Base-by-base conservation (phyloP, 2,888 invertebrate genomes). In the Xanthostigma xanthostigma region DNA sequence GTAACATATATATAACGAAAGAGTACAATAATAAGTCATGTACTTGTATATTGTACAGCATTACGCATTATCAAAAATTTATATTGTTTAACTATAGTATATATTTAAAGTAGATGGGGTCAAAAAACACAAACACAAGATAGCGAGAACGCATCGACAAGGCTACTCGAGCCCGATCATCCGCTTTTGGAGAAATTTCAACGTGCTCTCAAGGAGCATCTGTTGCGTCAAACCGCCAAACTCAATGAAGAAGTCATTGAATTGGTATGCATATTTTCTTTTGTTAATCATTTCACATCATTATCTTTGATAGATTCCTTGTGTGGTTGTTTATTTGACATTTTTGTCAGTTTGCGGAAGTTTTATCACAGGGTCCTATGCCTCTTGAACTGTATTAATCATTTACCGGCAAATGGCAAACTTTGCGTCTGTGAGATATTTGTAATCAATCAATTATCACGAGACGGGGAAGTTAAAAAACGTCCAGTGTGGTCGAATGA, bases 161-260 rank as follows among this genome's bases (percentile, higher is more conserved):
- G 74, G 4, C 73, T 82, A 36, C 65, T 87, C 52, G 77, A 83
- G 51, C 75, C 85, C 0, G 73, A 82, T 47, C 86, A 87, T 64
- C 84, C 82, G 0, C 69, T 86, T 44, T 76, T 87, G 75, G 72
- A 74, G 56, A 75, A 74, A 56, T 87, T 87, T 65, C 87, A 87
- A 68, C 67, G 73, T 52, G 76, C 82, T 0, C 69, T 87, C 2
- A 76, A 73, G 55, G 68, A 73, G 38, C 84, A 84, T 62, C 69
- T 87, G 1, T 58, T 73, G 42, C 75, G 76, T 47, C 79, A 84
- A 53, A 78, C 82, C 57, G 67, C 73, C 14, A 72, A 76, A 48
- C 70, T 85, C 1, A 71, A 74, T 41, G 75, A 76, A 50, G 82
- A 88, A 62, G 79, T 86, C 46, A 62, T 71, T 2, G 77, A 81